Base-by-base conservation (phyloP, 2,797 vertebrate genomes). In the Linurgus olivaceus region DNA sequence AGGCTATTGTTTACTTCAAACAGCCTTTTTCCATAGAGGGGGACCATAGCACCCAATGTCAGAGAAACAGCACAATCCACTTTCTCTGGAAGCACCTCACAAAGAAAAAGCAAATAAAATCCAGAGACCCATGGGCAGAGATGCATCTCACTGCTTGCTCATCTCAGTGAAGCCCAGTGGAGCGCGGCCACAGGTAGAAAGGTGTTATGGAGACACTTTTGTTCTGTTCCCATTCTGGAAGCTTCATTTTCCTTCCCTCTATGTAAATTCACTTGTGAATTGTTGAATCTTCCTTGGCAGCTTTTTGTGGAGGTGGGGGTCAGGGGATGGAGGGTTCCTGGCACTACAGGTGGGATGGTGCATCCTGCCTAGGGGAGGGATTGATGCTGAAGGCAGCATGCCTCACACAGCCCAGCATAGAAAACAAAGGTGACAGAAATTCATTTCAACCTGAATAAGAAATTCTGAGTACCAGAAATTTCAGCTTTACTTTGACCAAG, bases 271-370 rank as follows among this genome's bases (percentile, higher is more conserved):
- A 14, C 24, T 47, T 24, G 7, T 8, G 62, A 88, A 44, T 45
- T 45, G n/a, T 66, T 61, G 29, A 52, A 76, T 29, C 26, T 67
- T 5, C 1, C 26, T 42, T n/a, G 17, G 48, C 25, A 74, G 78
- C 28, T n/a, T 7, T 85, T 55, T 48, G n/a, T 8, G 20, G 0
- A 35, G 5, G 20, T 14, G 16, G 7, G 35, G 26, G 23, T 59
- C 11, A 9, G 19, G 8, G 31, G 6, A 19, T 1, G 2, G 45
- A 63, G 33, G 33, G 54, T 23, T 94, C 25, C 81, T 23, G 44
- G 18, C 35, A 26, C 40, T 19, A 13, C 2, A 51, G 37, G 29
- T 11, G 15, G 3, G 4, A 24, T 1, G 2, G 33, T 23, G 37
- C 37, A 26, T 42, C 59, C 50, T 3, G 8, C 2, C 1, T 5